phyloP scores from a whole-genome alignment of 1,140 invertebrate species.

The Papilio dardanus region DNA sequence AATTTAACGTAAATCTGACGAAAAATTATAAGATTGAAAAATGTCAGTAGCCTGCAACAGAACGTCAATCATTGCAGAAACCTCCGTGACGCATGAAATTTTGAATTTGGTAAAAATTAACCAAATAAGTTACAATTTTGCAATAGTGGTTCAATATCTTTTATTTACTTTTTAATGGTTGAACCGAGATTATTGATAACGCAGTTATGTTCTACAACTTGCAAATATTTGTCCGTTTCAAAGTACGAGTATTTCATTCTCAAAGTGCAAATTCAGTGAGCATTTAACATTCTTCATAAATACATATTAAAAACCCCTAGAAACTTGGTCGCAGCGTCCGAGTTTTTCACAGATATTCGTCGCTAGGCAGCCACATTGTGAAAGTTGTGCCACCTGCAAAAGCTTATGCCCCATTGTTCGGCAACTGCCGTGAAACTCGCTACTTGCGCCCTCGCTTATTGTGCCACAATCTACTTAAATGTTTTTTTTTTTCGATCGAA shows the following conservation, averaged over 20 bases:
- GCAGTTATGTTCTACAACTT: not conserved
- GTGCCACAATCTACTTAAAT: constrained; percentile 53
- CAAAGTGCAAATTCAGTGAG: constrained; percentile 27
- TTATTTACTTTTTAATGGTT: too few species aligned
- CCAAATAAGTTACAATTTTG: not conserved
- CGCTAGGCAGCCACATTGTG: constrained; percentile 50
- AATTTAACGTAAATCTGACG: not conserved
- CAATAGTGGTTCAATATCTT: not conserved
- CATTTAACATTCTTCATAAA: constrained; percentile 39
- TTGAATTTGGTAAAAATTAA: not conserved
- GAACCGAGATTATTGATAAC: too few species aligned
- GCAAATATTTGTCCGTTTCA: not conserved
- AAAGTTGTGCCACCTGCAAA: constrained; percentile 63
- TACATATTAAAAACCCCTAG: constrained; percentile 35
- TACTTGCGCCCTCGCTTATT: constrained; percentile 58
- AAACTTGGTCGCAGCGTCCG: constrained; percentile 41
- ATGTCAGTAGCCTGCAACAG: not conserved
- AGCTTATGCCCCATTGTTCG: constrained; percentile 61
- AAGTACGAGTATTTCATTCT: not conserved
- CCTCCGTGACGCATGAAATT: not conserved
- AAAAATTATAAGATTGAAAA: not conserved
- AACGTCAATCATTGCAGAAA: not conserved
- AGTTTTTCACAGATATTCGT: constrained; percentile 46
- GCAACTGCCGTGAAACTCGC: constrained; percentile 45
- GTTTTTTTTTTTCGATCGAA: constrained; percentile 57